A percentile compares a stretch with the other conserved stretches of the same genome.
phyloP scores from a whole-genome alignment of 2,888 invertebrate genomes.

The Abrostola triplasia region DNA sequence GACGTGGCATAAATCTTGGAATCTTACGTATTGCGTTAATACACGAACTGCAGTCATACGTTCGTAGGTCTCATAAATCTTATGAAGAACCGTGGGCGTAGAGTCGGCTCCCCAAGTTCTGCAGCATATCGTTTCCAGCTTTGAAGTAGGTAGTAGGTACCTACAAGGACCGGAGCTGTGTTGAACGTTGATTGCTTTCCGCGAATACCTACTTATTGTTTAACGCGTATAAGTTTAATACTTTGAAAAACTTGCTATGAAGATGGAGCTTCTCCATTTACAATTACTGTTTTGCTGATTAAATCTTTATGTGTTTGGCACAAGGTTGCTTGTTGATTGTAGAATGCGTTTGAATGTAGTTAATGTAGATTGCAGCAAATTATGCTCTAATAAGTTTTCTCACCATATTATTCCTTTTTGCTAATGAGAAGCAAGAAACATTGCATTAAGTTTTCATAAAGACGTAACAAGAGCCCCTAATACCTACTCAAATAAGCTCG shows the following conservation, averaged over 20 bases:
- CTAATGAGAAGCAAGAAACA: neutral
- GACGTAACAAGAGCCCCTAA: too few relatives aligned
- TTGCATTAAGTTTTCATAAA: neutral
- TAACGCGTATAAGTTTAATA: conserved; percentile 33
- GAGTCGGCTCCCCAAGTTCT: conserved; percentile 1
- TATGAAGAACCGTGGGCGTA: neutral
- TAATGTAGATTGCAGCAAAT: neutral
- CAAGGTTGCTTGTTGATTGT: neutral
- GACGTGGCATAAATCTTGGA: neutral
- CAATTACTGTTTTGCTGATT: neutral
- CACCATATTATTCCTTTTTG: too few relatives aligned
- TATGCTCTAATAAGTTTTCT: neutral
- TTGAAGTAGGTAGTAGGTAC: conserved; percentile 17
- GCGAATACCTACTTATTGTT: conserved; percentile 33
- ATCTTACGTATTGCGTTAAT: too few relatives aligned
- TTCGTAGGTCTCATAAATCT: conserved; percentile 2
- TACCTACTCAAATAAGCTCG: too few relatives aligned
- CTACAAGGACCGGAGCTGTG: conserved; percentile 1
- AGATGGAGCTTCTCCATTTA: conserved; percentile 12
- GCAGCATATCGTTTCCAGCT: conserved; percentile 7
- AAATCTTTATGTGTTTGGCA: rapidly evolving
- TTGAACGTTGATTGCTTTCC: conserved; percentile 25
- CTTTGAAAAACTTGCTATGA: conserved; percentile 19
- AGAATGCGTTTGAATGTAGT: neutral
- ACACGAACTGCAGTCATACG: too few relatives aligned